Base-by-base conservation (phyloP, 2,797 vertebrate species). In the Typhlichthys subterraneus region DNA sequence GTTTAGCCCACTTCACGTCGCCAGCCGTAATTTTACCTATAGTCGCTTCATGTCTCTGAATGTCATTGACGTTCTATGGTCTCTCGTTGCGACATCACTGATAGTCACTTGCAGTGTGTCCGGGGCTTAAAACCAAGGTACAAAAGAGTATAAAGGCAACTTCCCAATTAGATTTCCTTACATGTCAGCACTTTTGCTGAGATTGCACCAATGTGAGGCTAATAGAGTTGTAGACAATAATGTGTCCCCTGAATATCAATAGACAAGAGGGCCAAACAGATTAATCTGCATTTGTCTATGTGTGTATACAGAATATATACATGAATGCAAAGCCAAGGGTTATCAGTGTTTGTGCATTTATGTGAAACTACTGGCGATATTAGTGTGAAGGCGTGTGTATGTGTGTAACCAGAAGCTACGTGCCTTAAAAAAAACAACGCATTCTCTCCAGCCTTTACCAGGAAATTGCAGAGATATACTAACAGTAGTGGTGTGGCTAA, bases 231-330 rank as follows among this genome's bases (percentile, higher is more conserved):
- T 17, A 74, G 54, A 51, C 61, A 68, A 65, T 60, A 53, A 79
- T 83, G 72, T 61, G 66, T 23, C 7, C 10, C 12, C 59, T 74
- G 69, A 81, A 77, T 72, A 76, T 81, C 74, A 67, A 70, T 0
- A 19, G 57, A 56, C 52, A 67, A 57, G 61, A 69, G 45, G 59
- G 63, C 72, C 65, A 69, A 70, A 77, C 58, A 70, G 63, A 79
- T 66, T 60, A 61, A 53, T 63, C 19, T 57, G 10, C 53, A 13
- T 56, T 47, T 49, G 51, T 51, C 42, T 23, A 14, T 66, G n/a
- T 58, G 57, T 53, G 51, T 57, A 54, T 53, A 38, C 6, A 38
- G 6, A 7, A 6, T 38, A 38, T 38, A 38, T 38, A 38, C 8
- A 9, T 38, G 33, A 23, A 23, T 23, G 23, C 23, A 23, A 23